Conservation (phyloP, 2,113 vertebrate genomes). For the Chaetura pelagica region DNA sequence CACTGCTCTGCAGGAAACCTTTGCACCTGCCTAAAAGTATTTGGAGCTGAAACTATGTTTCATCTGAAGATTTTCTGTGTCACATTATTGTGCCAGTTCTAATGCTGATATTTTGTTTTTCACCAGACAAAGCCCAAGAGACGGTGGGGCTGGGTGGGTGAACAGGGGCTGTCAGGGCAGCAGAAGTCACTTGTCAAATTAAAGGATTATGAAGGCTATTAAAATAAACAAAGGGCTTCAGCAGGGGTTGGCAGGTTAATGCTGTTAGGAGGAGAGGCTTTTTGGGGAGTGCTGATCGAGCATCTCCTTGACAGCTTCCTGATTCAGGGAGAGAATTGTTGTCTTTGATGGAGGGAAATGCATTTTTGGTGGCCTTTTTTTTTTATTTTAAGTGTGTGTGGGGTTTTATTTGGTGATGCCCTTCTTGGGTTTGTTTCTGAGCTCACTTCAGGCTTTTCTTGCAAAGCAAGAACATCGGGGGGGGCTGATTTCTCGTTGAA, state of each 20-base stretch:
- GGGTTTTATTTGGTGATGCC: background rate
- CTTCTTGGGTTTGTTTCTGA: background rate
- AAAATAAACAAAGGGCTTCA: background rate
- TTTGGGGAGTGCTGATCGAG: background rate
- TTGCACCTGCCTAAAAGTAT: background rate
- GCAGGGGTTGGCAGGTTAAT: background rate
- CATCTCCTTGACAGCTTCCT: background rate
- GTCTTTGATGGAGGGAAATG: background rate
- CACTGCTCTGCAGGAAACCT: background rate
- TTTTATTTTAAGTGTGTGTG: background rate
- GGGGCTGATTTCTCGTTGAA: background rate
- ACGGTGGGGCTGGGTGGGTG: background rate
- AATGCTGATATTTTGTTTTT: background rate
- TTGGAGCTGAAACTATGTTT: background rate
- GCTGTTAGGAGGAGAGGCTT: background rate
- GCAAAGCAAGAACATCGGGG: background rate
- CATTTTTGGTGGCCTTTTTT: background rate
- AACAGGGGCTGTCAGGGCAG: background rate
- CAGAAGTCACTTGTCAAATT: conserved; percentile 6
- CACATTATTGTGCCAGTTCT: rapidly evolving
- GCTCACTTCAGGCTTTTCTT: background rate
- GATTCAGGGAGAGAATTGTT: background rate
- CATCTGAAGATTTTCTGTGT: background rate
- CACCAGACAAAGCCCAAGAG: background rate
- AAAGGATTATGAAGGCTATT: conserved; percentile 5